Evolutionary conservation across 2,113 vertebrate genomes (phyloP), one percentile per base, ranked within the genome.

Genomic region (Galemys pyrenaicus): DNA sequence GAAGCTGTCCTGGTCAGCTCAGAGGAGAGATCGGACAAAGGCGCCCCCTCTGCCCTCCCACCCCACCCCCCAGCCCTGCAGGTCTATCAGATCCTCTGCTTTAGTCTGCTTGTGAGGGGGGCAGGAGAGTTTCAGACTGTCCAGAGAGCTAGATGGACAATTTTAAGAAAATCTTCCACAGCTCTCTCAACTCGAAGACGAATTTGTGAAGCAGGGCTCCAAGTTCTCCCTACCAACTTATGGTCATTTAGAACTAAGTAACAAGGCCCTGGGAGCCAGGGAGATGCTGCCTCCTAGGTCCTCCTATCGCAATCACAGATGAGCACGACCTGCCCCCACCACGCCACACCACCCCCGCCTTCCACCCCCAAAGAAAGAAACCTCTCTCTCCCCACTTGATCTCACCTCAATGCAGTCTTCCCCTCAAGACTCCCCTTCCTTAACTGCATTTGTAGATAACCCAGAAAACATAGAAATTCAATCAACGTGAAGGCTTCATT

Each of bases 391-490:
- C 74, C 84, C 41, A 9, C 0, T 46, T 74, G 30, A 28, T n/a
- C 89, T 1, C n/a, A 11, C 87, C 22, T 94, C 32, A 37, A 15
- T 32, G 37, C 46, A 28, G 26, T 19, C 13, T 26, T 83, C 58
- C n/a, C 41, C 24, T 54, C 41, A 41, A 41, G n/a, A 91, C 15
- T 62, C n/a, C 78, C 71, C n/a, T 13, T 8, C 46, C 44, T 82
- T 22, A 65, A 84, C 46, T 81, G 17, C 12, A 49, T 24, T 30
- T 46, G 22, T 64, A 93, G 24, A 68, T 85, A 58, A 71, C 51
- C 79, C 65, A 19, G 64, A 92, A 96, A 95, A 3, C 77, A 91
- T 9, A 86, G 30, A 83, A 80, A 91, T 46, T 67, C 49, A 83
- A 51, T 91, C 37, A 89, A 73, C 82, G 65, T 1, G 30, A 70